Base-by-base conservation (phyloP, 2,113 vertebrate species). In the Ceyx melanurus region DNA sequence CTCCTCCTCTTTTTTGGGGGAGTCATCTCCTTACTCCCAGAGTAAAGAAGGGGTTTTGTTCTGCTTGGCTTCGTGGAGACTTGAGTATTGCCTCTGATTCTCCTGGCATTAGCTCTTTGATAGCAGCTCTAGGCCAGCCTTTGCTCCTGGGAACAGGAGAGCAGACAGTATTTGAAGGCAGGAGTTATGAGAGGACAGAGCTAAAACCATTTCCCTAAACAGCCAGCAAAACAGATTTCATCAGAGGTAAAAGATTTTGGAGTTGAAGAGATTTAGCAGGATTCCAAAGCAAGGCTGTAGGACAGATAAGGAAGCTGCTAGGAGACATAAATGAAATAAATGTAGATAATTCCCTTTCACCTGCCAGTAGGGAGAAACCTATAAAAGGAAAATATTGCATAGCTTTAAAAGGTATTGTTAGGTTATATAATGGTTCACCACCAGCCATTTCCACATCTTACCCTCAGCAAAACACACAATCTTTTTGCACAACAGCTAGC, bases 311-410 rank as follows among this genome's bases (percentile, higher is more conserved):
- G 13, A 88, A 84, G 61, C 71, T 90, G 80, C 83, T 84, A 71
- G 80, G 66, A 95, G 42, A 89, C 82, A 19, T 50, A 94, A 77
- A 43, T 42, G 54, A 89, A 92, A 94, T 75, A 93, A 90, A 84
- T 71, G 73, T 54, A 71, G 58, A 48, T 86, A 82, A 93, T 89
- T 92, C 50, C 71, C n/a, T 82, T 82, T 84, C 42, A 85, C 81
- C 78, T 89, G 82, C 67, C 66, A 92, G 25, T 3, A 92, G 58
- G 67, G n/a, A 95, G 68, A 68, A 78, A 73, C 40, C 46, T 67
- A 82, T 77, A 54, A 89, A 72, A 56, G 72, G 50, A 68, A 93
- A 86, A 71, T 77, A 94, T 31, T 80, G 51, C 33, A 25, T 15
- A 76, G 50, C 56, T 87, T 67, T 85, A 90, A 82, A 92, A 85